phyloP scores from a whole-genome alignment of 2,113 vertebrate species.

The Alethe diademata region DNA sequence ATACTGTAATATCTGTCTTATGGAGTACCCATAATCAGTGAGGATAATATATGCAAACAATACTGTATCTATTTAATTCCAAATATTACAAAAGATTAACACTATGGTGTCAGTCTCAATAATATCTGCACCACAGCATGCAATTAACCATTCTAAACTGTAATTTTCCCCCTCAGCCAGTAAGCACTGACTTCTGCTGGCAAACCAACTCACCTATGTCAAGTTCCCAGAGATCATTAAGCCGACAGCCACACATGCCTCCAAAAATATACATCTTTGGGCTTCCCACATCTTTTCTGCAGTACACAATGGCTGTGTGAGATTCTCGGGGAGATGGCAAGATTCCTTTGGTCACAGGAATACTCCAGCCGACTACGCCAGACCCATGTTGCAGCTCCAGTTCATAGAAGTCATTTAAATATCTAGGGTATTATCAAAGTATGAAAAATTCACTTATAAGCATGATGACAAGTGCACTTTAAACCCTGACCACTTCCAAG shows the following conservation, averaged over 20 bases:
- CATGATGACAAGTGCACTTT: background rate
- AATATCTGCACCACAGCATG: background rate
- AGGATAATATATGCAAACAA: background rate
- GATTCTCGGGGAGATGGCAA: constrained; percentile 91
- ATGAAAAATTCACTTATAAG: background rate
- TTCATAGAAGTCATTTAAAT: constrained; percentile 93
- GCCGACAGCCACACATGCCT: constrained; percentile 90
- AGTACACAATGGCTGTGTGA: constrained; percentile 86
- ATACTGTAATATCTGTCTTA: background rate
- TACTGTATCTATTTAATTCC: background rate
- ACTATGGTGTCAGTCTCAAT: background rate
- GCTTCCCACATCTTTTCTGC: constrained; percentile 76
- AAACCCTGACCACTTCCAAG: background rate
- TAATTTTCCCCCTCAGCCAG: background rate
- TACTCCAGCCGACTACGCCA: constrained; percentile 89
- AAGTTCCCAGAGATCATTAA: constrained; percentile 94
- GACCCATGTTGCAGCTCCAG: constrained; percentile 90
- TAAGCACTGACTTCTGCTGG: background rate
- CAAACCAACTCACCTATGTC: constrained; percentile 84
- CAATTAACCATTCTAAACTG: background rate
- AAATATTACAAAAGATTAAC: background rate
- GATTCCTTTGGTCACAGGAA: constrained; percentile 87
- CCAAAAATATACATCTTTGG: constrained; percentile 94
- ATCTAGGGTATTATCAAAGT: constrained; percentile 73
- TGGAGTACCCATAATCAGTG: background rate